Conservation (phyloP, 2,888 invertebrate genomes). For the Liodrosophila aerea region DNA sequence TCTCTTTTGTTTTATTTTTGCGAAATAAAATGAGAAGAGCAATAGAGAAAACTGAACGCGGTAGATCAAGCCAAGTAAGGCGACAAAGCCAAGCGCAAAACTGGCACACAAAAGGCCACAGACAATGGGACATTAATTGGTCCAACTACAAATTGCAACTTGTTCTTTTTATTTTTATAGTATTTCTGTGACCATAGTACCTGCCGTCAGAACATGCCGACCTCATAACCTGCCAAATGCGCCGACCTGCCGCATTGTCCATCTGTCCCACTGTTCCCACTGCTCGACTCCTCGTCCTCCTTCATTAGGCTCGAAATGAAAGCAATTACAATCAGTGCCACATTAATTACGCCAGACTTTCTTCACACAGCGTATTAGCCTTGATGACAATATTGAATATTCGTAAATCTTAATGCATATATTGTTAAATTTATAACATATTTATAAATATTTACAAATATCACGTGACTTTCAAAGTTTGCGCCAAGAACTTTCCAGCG, state of each 20-base stretch:
- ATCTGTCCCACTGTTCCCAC: too few species aligned
- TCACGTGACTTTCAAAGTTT: too few species aligned
- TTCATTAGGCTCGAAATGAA: too few species aligned
- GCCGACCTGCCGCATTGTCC: background rate
- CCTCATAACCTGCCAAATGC: background rate
- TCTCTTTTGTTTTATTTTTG: slow-evolving; percentile 7
- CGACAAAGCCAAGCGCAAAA: slow-evolving; percentile 28
- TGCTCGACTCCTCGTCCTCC: too few species aligned
- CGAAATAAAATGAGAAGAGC: slow-evolving; percentile 18
- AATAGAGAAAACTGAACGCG: slow-evolving; percentile 1
- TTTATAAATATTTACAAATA: too few species aligned
- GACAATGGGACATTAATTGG: slow-evolving; percentile 63
- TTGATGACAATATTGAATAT: too few species aligned
- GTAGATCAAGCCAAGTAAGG: slow-evolving; percentile 1
- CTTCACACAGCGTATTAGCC: too few species aligned
- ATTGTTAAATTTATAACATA: too few species aligned
- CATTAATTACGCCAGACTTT: too few species aligned
- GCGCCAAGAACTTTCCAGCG: too few species aligned
- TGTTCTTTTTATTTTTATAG: slow-evolving; percentile 15
- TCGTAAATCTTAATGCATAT: too few species aligned
- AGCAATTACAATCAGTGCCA: too few species aligned
- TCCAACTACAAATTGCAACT: slow-evolving; percentile 52
- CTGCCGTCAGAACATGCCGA: slow-evolving; percentile 16
- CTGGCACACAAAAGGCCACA: slow-evolving; percentile 15
- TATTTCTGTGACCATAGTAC: slow-evolving; percentile 1